Evolutionary conservation across 2,888 invertebrate species (phyloP), one percentile per base, ranked within the genome.

Genomic region (Drosophila antonietae): DNA sequence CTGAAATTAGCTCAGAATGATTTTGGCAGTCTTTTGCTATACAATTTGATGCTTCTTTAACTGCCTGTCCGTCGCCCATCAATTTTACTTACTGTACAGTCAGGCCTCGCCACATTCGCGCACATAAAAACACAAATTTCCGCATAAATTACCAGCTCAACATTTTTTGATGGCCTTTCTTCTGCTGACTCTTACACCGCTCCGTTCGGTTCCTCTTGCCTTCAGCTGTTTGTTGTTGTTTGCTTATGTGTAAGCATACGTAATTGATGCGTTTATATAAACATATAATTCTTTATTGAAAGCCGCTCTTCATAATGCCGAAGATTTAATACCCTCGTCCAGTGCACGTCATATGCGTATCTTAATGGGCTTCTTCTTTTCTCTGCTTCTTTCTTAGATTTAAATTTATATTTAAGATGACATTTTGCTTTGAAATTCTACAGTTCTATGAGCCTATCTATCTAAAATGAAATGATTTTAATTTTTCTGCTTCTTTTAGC

Each of bases 121-220:
- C 71, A 73, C 83, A 83, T 83, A 86, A 88, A 83, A 88, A 78
- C 83, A 66, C 81, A 83, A 88, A 88, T 83, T 84, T 89, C 73
- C 79, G 71, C 89, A 87, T 89, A 89, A 83, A 83, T 89, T 83
- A 75, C 75, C 75, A 67, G 79, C 87, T 86, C 67, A 83, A 87
- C 73, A 75, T 70, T 73, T 73, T 75, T 68, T 71, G 52, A 76
- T 72, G 68, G 62, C 43, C 43, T 49, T 53, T 47, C 39, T 61
- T 28, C 31, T 20, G 53, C 20, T 47, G 6, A 0, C 10, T n/a
- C 20, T 35, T 10, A 2, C 12, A n/a, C 46, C 1, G 2, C 9
- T 10, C 31, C 14, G 15, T 35, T 12, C 46, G 7, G 23, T 43
- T 37, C 33, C 58, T n/a, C 37, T 18, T 49, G 18, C 52, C 28